These are phyloP conservation scores for Forbesichthys agassizii DNA, from an alignment of 2,113 vertebrate species.

Conservation along the genomic window DNA sequence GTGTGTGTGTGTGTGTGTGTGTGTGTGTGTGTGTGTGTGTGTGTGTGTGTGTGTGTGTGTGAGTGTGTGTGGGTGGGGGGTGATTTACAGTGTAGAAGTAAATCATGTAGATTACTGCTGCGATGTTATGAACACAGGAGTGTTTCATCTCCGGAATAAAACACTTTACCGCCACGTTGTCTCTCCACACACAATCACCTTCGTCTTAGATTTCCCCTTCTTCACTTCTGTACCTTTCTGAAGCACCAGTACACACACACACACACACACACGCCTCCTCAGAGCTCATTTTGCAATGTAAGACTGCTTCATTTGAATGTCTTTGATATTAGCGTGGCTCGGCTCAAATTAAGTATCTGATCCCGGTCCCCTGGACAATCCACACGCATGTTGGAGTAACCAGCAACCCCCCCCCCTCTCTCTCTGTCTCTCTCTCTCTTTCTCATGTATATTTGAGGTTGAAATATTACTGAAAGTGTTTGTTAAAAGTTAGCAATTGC, in stretches of 20 bases:
- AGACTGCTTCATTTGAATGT: slow-evolving; percentile 74
- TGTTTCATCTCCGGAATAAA: no score
- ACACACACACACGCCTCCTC: slow-evolving; percentile 31
- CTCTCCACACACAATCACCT: slow-evolving; percentile 21
- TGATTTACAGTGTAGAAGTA: background rate
- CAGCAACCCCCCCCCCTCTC: slow-evolving; percentile 47
- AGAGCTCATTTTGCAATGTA: slow-evolving; percentile 71
- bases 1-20: background rate
- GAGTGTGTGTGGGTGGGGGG: background rate
- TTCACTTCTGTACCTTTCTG: slow-evolving; percentile 36
- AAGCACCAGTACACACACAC: background rate
- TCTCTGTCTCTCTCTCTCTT: slow-evolving; percentile 23
- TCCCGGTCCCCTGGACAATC: slow-evolving; percentile 72
- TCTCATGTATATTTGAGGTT: background rate
- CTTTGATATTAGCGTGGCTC: slow-evolving; percentile 75
- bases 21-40: no score
- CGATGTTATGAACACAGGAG: slow-evolving; percentile 20
- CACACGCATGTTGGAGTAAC: slow-evolving; percentile 60
- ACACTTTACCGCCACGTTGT: no score
- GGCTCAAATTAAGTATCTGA: slow-evolving; percentile 73
- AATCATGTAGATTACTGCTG: slow-evolving; percentile 21
- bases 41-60: background rate
- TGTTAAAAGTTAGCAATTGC: no score
- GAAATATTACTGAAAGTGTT: no score
- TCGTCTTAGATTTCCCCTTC: slow-evolving; percentile 37